phyloP scores from a whole-genome alignment of 2,888 invertebrate species.

The Micoletzkya japonica region DNA sequence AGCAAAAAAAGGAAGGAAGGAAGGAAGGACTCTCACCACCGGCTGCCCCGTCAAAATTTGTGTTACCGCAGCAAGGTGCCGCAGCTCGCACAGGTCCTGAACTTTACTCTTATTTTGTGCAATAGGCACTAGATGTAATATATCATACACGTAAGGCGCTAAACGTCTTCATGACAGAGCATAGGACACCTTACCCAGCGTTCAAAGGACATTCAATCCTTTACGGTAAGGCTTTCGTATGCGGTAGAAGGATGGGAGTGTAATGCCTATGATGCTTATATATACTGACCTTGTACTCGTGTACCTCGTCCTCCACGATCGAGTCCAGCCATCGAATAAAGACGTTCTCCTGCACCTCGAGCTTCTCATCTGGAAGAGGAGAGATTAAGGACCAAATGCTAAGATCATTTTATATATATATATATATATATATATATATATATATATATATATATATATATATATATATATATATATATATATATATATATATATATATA shows the following conservation, averaged over 20 bases:
- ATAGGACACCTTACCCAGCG: no score
- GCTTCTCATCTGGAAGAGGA: slow-evolving; percentile 78
- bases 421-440: not conserved
- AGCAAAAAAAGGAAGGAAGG: no score
- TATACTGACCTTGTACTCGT: slow-evolving; percentile 32
- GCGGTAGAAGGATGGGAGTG: no score
- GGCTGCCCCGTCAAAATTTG: slow-evolving; percentile 32
- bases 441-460: not conserved
- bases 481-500: no score
- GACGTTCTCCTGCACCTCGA: slow-evolving; percentile 91
- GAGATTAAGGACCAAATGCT: slow-evolving; percentile 35
- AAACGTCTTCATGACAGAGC: not conserved
- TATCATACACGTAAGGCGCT: not conserved
- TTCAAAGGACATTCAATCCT: not conserved
- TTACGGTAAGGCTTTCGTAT: not conserved
- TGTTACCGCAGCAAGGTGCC: slow-evolving; percentile 30
- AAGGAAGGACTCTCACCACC: slow-evolving; percentile 11
- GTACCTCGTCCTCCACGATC: slow-evolving; percentile 77
- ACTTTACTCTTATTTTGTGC: slow-evolving; percentile 12
- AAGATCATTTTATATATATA: not conserved
- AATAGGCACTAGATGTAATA: not conserved
- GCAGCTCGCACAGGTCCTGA: slow-evolving; percentile 32
- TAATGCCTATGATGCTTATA: no score
- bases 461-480: no score
- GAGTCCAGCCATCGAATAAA: slow-evolving; percentile 78